Percentiles rank a stretch among this genome's conserved stretches.
These are phyloP conservation scores for Florisuga fusca DNA, from an alignment of 2,797 vertebrate species.

Conservation along the genomic window DNA sequence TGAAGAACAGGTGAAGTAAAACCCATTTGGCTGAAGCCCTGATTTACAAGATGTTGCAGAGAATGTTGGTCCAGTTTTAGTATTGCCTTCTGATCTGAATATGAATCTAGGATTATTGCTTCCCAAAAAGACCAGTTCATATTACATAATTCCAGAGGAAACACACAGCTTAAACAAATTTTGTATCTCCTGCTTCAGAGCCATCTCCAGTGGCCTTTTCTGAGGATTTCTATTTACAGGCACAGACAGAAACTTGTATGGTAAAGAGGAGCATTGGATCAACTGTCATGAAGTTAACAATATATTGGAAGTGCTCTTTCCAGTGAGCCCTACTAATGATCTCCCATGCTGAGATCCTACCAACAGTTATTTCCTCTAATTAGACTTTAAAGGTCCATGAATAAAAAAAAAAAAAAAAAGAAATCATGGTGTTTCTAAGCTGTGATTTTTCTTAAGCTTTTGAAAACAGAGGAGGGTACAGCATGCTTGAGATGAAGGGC, in stretches of 20 bases:
- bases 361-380: neutral
- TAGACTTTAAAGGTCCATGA: neutral
- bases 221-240: neutral
- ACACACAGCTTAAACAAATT: neutral
- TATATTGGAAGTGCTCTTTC: neutral
- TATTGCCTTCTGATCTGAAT: neutral
- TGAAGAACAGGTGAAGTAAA: neutral
- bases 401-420: neutral
- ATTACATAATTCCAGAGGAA: neutral
- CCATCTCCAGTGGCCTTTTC: rapidly evolving
- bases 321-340: neutral
- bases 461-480: neutral
- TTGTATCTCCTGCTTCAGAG: neutral
- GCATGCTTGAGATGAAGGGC: neutral
- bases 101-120: neutral
- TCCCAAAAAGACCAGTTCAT: neutral
- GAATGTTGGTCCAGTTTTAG: rapidly evolving
- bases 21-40: rapidly evolving
- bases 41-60: neutral
- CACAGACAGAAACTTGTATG: neutral
- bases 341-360: neutral
- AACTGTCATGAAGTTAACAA: neutral
- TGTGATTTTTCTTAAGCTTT: neutral
- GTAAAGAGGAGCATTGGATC: neutral
- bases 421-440: neutral